Evolutionary conservation across 2,888 invertebrate genomes (phyloP).

Genomic region (Lasioglossum vierecki): DNA sequence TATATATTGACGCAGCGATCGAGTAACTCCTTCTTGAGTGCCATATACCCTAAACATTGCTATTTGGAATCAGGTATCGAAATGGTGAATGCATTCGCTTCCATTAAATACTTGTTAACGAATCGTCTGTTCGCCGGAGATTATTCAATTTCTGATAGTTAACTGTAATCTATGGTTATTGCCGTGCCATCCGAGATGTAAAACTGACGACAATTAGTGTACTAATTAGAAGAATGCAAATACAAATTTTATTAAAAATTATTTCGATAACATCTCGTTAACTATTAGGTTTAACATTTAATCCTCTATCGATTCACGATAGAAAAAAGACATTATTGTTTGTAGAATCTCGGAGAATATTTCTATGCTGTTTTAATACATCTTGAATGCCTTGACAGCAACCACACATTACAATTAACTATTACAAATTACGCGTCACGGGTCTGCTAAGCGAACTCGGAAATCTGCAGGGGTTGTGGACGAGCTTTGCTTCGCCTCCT

Average conservation of each 20-base stretch:
- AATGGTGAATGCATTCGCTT: constrained; percentile 28
- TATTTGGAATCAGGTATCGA: constrained; percentile 18
- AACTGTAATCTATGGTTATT: background rate
- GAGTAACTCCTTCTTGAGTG: constrained; percentile 59
- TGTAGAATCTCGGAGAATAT: background rate
- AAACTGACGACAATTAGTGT: background rate
- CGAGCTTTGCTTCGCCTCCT: background rate
- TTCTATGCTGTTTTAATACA: background rate
- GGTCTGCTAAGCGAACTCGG: background rate
- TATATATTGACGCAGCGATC: constrained; percentile 50
- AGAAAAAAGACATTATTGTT: background rate
- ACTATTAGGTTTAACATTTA: background rate
- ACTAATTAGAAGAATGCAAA: background rate
- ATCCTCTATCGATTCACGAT: no score
- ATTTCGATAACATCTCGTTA: background rate
- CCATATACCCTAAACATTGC: constrained; percentile 57
- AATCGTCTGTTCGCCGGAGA: constrained; percentile 43
- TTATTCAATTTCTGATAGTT: constrained; percentile 31
- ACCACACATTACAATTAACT: background rate
- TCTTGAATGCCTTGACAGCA: background rate
- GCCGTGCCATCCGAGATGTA: background rate
- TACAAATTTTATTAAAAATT: background rate
- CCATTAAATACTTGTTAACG: constrained; percentile 24
- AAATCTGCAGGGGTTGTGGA: background rate
- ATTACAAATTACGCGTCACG: background rate